phyloP scores from a whole-genome alignment of 1,140 invertebrate genomes.

The Camponotus floridanus region DNA sequence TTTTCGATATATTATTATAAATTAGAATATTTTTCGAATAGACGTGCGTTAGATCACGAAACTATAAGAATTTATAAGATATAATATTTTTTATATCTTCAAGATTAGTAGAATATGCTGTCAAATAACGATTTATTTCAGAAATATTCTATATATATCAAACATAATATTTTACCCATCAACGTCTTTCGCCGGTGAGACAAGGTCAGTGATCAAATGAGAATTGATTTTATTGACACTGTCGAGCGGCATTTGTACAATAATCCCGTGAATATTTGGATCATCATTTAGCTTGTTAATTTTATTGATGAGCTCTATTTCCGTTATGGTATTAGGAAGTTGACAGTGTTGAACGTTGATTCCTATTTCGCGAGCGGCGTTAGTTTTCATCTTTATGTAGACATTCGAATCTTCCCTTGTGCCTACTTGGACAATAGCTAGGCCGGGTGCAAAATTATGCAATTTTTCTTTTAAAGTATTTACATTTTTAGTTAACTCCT shows the following conservation, averaged over 20 bases:
- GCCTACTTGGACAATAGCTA: slow-evolving; percentile 97
- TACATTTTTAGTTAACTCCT: slow-evolving; percentile 90
- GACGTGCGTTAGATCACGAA: background rate
- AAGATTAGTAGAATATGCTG: background rate
- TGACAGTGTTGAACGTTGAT: slow-evolving; percentile 94
- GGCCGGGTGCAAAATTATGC: slow-evolving; percentile 90
- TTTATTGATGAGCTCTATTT: slow-evolving; percentile 92
- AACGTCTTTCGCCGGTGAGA: slow-evolving; percentile 96
- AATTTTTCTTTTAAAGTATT: slow-evolving; percentile 87
- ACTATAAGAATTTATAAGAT: background rate
- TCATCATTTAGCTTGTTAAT: slow-evolving; percentile 94
- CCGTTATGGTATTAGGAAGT: slow-evolving; percentile 93
- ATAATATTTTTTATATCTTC: slow-evolving; percentile 12
- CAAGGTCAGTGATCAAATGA: slow-evolving; percentile 94
- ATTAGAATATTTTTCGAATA: background rate
- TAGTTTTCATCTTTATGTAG: slow-evolving; percentile 99
- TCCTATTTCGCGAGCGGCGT: slow-evolving; percentile 96
- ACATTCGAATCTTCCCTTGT: slow-evolving; percentile 99
- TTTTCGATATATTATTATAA: background rate
- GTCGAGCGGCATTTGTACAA: slow-evolving; percentile 98
- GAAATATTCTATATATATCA: background rate
- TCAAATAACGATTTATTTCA: background rate
- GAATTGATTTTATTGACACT: slow-evolving; percentile 93
- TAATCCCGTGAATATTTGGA: slow-evolving; percentile 96
- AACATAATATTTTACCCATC: slow-evolving; percentile 91